phyloP scores from a whole-genome alignment of 2,888 invertebrate genomes.

The Dryococelus australis region DNA sequence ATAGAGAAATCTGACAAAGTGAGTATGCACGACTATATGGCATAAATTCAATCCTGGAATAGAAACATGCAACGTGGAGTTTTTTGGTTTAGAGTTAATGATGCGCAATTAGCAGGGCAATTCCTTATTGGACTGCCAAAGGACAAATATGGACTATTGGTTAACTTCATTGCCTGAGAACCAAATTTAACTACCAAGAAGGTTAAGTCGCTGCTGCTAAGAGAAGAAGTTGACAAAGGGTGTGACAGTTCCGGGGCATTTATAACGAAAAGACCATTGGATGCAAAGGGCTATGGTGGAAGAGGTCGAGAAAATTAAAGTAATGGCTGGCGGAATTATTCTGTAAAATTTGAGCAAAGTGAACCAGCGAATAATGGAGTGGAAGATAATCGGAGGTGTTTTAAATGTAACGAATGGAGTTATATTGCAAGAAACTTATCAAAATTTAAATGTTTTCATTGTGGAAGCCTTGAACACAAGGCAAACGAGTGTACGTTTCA shows the following conservation, averaged over 20 bases:
- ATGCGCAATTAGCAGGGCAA: too few relatives aligned
- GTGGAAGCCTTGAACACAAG: background rate
- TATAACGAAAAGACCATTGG: too few relatives aligned
- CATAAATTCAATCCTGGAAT: background rate
- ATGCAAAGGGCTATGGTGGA: too few relatives aligned
- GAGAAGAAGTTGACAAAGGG: background rate
- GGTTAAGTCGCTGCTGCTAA: too few relatives aligned
- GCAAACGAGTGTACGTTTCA: background rate
- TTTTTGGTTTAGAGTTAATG: background rate
- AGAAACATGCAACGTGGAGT: background rate
- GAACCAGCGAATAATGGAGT: too few relatives aligned
- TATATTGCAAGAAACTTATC: background rate
- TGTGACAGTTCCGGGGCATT: too few relatives aligned
- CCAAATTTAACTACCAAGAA: background rate
- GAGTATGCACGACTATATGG: background rate
- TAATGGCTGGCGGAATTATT: background rate
- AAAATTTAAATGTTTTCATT: background rate
- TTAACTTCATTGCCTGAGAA: background rate
- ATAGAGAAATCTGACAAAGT: too few relatives aligned
- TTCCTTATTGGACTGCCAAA: too few relatives aligned
- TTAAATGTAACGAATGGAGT: background rate
- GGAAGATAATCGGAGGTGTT: too few relatives aligned
- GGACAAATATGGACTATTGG: background rate
- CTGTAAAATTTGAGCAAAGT: too few relatives aligned
- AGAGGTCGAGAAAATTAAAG: too few relatives aligned